Conservation (phyloP, 2,888 invertebrate genomes). For the Cephus rjabovi region DNA sequence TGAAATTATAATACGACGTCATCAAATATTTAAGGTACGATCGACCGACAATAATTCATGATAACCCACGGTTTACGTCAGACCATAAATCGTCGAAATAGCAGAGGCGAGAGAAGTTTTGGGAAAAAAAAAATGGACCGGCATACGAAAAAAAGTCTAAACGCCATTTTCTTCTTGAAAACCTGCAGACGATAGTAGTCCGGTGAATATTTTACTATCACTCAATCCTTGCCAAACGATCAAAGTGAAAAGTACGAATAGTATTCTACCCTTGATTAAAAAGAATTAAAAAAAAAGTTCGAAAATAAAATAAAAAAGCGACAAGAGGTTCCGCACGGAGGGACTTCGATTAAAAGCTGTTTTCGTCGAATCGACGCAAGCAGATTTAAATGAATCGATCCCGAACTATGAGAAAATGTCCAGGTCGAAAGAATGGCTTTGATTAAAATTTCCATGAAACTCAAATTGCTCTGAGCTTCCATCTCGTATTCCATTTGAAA, state of each 20-base stretch:
- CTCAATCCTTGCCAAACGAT: conserved; percentile 17
- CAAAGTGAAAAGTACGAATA: background rate
- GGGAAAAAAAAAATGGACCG: conserved; percentile 20
- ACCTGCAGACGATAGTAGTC: conserved; percentile 7
- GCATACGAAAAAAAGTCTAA: background rate
- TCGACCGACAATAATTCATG: background rate
- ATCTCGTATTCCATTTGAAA: conserved; percentile 10
- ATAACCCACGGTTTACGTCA: background rate
- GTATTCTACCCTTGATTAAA: background rate
- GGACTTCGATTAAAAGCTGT: conserved; percentile 7
- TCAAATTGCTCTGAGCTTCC: conserved; percentile 21
- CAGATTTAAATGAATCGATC: background rate
- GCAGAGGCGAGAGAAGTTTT: conserved; percentile 16
- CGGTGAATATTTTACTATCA: conserved; percentile 8
- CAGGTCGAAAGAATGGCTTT: background rate
- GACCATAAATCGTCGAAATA: background rate
- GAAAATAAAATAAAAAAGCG: conserved; percentile 14
- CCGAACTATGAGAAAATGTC: background rate
- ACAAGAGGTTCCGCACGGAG: conserved; percentile 3
- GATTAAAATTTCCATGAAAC: background rate
- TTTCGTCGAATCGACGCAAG: background rate
- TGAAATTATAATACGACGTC: background rate
- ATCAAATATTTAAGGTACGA: background rate
- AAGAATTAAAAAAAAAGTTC: background rate
- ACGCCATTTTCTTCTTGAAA: conserved; percentile 16